Conservation (phyloP, 2,113 vertebrate species). For the Lucifuga dentata region DNA sequence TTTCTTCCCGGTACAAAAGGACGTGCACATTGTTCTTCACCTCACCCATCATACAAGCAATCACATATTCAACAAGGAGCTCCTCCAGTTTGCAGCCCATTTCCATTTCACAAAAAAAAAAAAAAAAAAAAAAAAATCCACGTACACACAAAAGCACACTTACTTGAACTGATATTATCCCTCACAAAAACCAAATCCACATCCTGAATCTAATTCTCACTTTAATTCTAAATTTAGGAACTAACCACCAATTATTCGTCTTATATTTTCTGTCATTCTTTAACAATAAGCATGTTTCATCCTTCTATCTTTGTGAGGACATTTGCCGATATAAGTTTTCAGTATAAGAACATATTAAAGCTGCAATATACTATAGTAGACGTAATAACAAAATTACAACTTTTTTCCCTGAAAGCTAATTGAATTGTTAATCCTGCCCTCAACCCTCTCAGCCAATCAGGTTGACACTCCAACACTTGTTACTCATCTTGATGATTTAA, state of each 20-base stretch:
- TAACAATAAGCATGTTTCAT: background rate
- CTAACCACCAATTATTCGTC: too few species aligned
- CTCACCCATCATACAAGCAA: too few species aligned
- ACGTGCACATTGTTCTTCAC: too few species aligned
- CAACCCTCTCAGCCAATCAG: conserved; percentile 27
- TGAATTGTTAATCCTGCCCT: conserved; percentile 37
- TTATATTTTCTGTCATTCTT: too few species aligned
- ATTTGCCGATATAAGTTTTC: conserved; percentile 1
- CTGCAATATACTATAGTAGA: conserved; percentile 16
- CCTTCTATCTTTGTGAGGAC: background rate
- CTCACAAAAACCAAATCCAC: too few species aligned
- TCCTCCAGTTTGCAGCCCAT: background rate
- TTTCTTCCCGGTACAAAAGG: background rate
- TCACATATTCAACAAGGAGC: background rate
- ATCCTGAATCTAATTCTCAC: too few species aligned
- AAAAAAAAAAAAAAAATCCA: too few species aligned
- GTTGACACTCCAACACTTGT: conserved; percentile 31
- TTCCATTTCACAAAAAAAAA: background rate
- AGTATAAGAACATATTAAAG: background rate
- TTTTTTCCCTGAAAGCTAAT: background rate
- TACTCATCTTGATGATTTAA: conserved; percentile 31
- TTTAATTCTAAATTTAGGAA: too few species aligned
- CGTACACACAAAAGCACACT: too few species aligned
- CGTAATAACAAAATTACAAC: conserved; percentile 25
- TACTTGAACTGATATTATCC: too few species aligned